phyloP scores from a whole-genome alignment of 2,888 invertebrate species.

The Agriopis marginaria region DNA sequence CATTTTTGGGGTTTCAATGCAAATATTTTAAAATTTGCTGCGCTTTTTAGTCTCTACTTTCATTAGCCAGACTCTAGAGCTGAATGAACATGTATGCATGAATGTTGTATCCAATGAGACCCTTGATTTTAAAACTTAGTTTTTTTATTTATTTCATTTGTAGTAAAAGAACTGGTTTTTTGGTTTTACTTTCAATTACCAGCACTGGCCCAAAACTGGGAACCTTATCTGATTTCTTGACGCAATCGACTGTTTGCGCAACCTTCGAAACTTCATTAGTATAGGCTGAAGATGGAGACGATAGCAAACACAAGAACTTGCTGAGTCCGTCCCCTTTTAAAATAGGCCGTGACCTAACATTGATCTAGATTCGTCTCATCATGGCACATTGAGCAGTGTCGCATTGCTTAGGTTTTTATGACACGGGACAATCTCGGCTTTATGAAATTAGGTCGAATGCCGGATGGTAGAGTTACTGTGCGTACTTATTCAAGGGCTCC shows the following conservation, averaged over 20 bases:
- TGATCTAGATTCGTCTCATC: conserved; percentile 59
- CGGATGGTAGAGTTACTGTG: conserved; percentile 2
- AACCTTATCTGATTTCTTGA: conserved; percentile 38
- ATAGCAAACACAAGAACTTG: conserved; percentile 42
- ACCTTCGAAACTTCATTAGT: conserved; percentile 21
- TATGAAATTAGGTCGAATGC: conserved; percentile 28
- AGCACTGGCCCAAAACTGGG: background rate
- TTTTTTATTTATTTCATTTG: too few species aligned
- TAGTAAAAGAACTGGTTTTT: too few species aligned
- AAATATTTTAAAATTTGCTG: too few species aligned
- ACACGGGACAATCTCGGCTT: conserved; percentile 16
- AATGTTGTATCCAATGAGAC: too few species aligned
- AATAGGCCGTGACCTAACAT: conserved; percentile 66
- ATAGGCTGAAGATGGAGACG: conserved; percentile 30
- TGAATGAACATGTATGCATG: too few species aligned
- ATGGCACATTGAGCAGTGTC: conserved; percentile 42
- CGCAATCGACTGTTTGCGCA: conserved; percentile 40
- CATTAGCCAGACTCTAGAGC: too few species aligned
- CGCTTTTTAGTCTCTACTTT: too few species aligned
- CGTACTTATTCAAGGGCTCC: conserved; percentile 2
- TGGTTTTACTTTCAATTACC: background rate
- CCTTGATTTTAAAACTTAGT: too few species aligned
- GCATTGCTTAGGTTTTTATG: conserved; percentile 44
- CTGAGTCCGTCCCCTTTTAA: conserved; percentile 53
- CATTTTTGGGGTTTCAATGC: too few species aligned